phyloP scores from a whole-genome alignment of 2,113 vertebrate species.

The Festucalex cinctus region DNA sequence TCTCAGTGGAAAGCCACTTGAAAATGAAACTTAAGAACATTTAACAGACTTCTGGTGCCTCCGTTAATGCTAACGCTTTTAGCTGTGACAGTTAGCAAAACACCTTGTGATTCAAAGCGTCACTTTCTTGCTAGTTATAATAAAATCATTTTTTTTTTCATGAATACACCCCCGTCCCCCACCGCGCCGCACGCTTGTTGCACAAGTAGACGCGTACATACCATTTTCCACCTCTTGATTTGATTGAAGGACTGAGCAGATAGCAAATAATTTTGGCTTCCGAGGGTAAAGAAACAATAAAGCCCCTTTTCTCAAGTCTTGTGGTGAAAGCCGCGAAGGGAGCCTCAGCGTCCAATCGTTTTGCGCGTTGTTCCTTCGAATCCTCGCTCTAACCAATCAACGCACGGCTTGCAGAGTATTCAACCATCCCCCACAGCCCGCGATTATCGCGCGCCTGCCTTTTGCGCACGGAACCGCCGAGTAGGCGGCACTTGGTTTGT shows the following conservation, averaged over 20 bases:
- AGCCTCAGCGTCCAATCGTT: slow-evolving; percentile 52
- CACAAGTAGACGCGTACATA: slow-evolving; percentile 26
- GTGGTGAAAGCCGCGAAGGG: slow-evolving; percentile 62
- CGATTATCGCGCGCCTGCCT: slow-evolving; percentile 35
- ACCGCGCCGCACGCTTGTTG: background rate
- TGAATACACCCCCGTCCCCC: background rate
- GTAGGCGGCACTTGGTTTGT: slow-evolving; percentile 58
- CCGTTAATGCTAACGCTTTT: slow-evolving; percentile 39
- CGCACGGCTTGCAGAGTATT: slow-evolving; percentile 20
- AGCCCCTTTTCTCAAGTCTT: slow-evolving; percentile 62
- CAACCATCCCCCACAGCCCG: slow-evolving; percentile 73
- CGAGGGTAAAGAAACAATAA: slow-evolving; percentile 78
- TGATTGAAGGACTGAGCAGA: slow-evolving; percentile 52
- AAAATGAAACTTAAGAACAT: background rate
- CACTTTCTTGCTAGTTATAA: slow-evolving; percentile 6
- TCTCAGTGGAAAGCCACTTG: background rate
- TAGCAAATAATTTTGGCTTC: slow-evolving; percentile 65
- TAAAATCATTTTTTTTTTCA: background rate
- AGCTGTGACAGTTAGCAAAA: slow-evolving; percentile 44
- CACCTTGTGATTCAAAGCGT: slow-evolving; percentile 30
- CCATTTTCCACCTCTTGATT: slow-evolving; percentile 66
- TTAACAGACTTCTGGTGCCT: slow-evolving; percentile 8
- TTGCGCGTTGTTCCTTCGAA: slow-evolving; percentile 66
- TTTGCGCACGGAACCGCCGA: slow-evolving; percentile 70
- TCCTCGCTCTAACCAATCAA: slow-evolving; percentile 56